These are phyloP conservation scores for Synaphobranchus kaupii DNA, from an alignment of 2,797 vertebrate genomes.

Conservation along the genomic window DNA sequence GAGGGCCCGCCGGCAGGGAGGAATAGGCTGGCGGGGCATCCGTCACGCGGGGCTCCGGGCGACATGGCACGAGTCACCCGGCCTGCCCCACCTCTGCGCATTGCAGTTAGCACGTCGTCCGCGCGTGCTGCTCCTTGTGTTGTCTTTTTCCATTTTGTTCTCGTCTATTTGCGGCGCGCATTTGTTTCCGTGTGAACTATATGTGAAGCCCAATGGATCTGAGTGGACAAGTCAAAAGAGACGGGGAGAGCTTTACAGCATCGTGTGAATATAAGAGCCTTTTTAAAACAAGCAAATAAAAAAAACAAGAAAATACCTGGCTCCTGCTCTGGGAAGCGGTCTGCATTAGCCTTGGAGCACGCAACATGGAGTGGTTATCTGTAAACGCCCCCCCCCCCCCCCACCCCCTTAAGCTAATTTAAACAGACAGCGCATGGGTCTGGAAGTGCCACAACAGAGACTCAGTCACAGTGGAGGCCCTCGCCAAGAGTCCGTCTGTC, in stretches of 20 bases:
- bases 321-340: constrained; percentile 21
- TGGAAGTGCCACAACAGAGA: constrained; percentile 63
- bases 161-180: neutral
- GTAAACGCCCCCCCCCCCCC: constrained; percentile 55
- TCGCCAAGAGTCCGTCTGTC: constrained; percentile 64
- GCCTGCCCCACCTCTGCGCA: constrained; percentile 49
- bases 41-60: constrained; percentile 71
- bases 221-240: neutral
- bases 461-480: constrained; percentile 56
- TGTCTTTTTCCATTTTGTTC: neutral
- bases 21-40: constrained; percentile 75
- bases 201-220: neutral
- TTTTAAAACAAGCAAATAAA: neutral
- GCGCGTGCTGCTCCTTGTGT: neutral
- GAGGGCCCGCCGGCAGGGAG: constrained; percentile 73
- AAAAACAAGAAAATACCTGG: neutral
- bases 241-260: neutral
- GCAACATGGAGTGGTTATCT: constrained; percentile 48
- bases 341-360: constrained; percentile 40
- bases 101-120: constrained; percentile 2
- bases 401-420: constrained; percentile 65
- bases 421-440: constrained; percentile 66
- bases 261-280: neutral
- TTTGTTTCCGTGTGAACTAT: neutral
- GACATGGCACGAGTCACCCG: constrained; percentile 73